These are phyloP conservation scores for Leptinotarsa defecta DNA, from an alignment of 1,140 invertebrate genomes.

Conservation along the genomic window DNA sequence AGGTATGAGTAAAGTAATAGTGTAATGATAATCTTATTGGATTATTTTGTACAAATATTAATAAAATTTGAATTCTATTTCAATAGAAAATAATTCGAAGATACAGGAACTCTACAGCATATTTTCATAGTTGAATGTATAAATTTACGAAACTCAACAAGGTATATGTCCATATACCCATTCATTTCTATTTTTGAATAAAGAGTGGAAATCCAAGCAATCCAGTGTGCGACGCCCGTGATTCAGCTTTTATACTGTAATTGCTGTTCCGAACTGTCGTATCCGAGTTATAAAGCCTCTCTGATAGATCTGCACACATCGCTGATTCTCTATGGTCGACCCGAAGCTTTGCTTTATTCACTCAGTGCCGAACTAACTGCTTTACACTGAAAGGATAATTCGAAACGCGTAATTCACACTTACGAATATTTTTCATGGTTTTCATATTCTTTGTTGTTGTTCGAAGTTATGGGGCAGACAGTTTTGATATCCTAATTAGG, in stretches of 20 bases:
- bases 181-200: neutral
- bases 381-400: slow-evolving; percentile 6
- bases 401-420: slow-evolving; percentile 8
- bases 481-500: too few species aligned
- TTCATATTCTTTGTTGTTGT: neutral
- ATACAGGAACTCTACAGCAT: too few species aligned
- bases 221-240: neutral
- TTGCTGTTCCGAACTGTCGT: slow-evolving; percentile 41
- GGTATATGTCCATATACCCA: too few species aligned
- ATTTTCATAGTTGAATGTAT: too few species aligned
- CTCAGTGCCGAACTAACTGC: slow-evolving; percentile 14
- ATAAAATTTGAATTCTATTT: too few species aligned
- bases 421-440: neutral
- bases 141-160: too few species aligned
- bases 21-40: too few species aligned
- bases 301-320: slow-evolving; percentile 35
- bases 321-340: slow-evolving; percentile 33
- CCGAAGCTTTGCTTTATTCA: slow-evolving; percentile 14
- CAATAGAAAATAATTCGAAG: too few species aligned
- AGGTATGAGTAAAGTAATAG: too few species aligned
- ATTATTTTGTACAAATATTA: too few species aligned
- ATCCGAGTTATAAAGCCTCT: slow-evolving; percentile 39
- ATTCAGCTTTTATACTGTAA: slow-evolving; percentile 41
- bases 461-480: too few species aligned
- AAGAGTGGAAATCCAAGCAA: neutral